Percentiles rank a stretch among this genome's conserved stretches.
Conservation (phyloP, 2,797 vertebrate species). For the Sebastes dallii region DNA sequence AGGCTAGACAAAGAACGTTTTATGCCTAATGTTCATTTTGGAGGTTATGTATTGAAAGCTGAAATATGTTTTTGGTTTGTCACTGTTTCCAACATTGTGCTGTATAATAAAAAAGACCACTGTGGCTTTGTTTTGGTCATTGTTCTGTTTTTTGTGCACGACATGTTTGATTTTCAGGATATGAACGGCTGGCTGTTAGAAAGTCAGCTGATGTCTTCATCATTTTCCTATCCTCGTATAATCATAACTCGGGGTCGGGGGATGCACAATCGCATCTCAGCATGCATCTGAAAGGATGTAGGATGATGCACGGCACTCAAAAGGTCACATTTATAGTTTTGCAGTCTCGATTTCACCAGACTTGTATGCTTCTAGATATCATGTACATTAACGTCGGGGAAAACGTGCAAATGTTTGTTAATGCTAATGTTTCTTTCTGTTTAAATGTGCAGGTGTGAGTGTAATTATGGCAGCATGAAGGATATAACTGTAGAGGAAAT, state of each 20-base stretch:
- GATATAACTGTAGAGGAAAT: slow-evolving; percentile 34
- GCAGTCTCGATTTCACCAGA: neutral
- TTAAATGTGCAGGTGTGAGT: slow-evolving; percentile 21
- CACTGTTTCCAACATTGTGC: neutral
- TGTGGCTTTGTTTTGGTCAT: neutral
- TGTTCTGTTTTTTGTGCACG: neutral
- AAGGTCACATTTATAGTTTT: neutral
- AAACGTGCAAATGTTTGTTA: slow-evolving; percentile 11
- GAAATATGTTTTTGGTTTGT: neutral
- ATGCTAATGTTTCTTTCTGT: slow-evolving; percentile 31
- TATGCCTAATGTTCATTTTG: neutral
- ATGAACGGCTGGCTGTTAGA: neutral
- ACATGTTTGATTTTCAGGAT: neutral
- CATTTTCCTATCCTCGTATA: neutral
- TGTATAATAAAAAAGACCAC: neutral
- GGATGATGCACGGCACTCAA: neutral
- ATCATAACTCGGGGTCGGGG: neutral
- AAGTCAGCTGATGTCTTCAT: neutral
- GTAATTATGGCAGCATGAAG: slow-evolving; percentile 19
- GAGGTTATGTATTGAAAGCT: neutral
- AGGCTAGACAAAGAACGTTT: neutral
- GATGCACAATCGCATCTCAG: neutral
- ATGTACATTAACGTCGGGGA: neutral
- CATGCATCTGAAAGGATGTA: neutral
- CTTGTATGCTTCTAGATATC: neutral